phyloP scores from a whole-genome alignment of 2,888 invertebrate genomes.

The Hirtodrosophila cameraria region DNA sequence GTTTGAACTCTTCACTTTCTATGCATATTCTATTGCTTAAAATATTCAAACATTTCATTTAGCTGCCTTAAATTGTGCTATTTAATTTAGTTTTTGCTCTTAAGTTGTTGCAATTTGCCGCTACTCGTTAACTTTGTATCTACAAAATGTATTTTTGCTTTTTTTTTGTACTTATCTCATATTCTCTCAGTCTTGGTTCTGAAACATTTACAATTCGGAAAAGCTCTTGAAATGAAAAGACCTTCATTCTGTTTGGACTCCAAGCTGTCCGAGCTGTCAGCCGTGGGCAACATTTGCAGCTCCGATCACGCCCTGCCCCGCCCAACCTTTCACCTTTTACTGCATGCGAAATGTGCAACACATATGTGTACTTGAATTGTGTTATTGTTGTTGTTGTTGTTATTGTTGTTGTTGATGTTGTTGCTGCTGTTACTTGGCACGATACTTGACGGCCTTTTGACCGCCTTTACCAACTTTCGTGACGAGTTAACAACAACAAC shows the following conservation, averaged over 20 bases:
- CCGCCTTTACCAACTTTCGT: constrained; percentile 61
- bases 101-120: constrained; percentile 1
- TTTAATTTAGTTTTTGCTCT: constrained; percentile 2
- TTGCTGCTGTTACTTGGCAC: constrained; percentile 42
- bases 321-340: constrained; percentile 34
- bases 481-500: constrained; percentile 23
- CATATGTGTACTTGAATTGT: constrained; percentile 69
- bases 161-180: not conserved
- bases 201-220: constrained; percentile 19
- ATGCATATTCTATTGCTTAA: too few relatives aligned
- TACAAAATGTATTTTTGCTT: not conserved
- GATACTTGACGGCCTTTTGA: constrained; percentile 73
- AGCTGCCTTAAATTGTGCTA: too few relatives aligned
- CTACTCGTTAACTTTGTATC: constrained; percentile 9
- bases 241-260: constrained; percentile 26
- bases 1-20: too few relatives aligned
- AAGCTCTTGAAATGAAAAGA: constrained; percentile 33
- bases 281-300: constrained; percentile 43
- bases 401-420: constrained; percentile 4
- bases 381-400: constrained; percentile 40
- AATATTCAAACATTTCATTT: too few relatives aligned
- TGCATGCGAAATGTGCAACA: constrained; percentile 73
- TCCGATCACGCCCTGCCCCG: constrained; percentile 41
- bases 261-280: constrained; percentile 41
- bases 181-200: not conserved